Evolutionary conservation across 1,140 invertebrate species (phyloP).

Genomic region (Pinna nobilis): DNA sequence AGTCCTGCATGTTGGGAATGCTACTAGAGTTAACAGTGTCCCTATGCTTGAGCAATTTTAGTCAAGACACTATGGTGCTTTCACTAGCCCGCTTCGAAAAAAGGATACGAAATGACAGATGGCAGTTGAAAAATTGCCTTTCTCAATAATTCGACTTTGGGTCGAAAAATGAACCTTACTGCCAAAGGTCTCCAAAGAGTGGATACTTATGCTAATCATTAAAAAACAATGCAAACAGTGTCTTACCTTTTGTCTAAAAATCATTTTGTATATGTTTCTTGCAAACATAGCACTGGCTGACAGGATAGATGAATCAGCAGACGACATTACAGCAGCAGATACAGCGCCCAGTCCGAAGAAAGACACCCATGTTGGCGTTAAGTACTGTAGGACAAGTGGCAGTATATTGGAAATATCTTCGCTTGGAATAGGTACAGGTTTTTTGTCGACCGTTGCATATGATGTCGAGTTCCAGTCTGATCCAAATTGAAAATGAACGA

Average conservation of each 20-base stretch:
- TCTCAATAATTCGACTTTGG: too few species aligned
- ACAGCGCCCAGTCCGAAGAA: constrained; percentile 99
- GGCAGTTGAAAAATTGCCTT: too few species aligned
- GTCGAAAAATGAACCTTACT: too few species aligned
- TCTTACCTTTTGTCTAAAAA: constrained; percentile 91
- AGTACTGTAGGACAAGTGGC: constrained; percentile 96
- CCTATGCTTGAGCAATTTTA: too few species aligned
- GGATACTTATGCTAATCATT: too few species aligned
- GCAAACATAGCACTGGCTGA: constrained; percentile 99
- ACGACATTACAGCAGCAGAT: constrained; percentile 98
- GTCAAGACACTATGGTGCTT: too few species aligned
- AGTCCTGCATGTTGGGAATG: too few species aligned
- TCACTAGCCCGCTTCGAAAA: too few species aligned
- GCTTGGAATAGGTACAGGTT: constrained; percentile 76
- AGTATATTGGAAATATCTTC: constrained; percentile 77
- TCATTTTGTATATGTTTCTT: constrained; percentile 97
- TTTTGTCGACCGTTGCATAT: constrained; percentile 76
- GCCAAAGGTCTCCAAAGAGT: too few species aligned
- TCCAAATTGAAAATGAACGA: too few species aligned
- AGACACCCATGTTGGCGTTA: constrained; percentile 93
- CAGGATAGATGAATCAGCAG: constrained; percentile 96
- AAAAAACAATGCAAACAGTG: background rate
- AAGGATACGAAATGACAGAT: too few species aligned
- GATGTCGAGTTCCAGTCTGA: constrained; percentile 94
- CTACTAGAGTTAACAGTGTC: too few species aligned